phyloP scores from a whole-genome alignment of 2,797 vertebrate species.

The Holocentrus rufus region DNA sequence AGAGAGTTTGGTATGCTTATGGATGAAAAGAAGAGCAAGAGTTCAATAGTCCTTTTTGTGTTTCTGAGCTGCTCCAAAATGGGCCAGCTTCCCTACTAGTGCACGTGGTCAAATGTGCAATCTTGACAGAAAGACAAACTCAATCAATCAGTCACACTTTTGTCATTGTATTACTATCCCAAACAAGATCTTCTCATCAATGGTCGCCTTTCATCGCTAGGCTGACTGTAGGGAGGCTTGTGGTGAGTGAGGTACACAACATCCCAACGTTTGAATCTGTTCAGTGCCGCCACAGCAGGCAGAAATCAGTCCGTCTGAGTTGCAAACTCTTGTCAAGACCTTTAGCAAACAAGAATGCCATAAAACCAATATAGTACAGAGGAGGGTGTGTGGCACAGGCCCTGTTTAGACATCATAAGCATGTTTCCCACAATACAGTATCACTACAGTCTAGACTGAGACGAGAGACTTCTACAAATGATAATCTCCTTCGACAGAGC shows the following conservation, averaged over 20 bases:
- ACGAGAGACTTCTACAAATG: constrained; percentile 27
- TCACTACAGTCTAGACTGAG: constrained; percentile 69
- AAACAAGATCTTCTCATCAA: constrained; percentile 56
- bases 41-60: constrained; percentile 68
- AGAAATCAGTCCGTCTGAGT: constrained; percentile 47
- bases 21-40: constrained; percentile 68
- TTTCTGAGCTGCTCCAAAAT: constrained; percentile 56
- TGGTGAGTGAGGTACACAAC: constrained; percentile 56
- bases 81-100: constrained; percentile 41
- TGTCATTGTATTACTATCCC: constrained; percentile 23
- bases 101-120: constrained; percentile 56
- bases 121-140: constrained; percentile 64
- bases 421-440: constrained; percentile 62
- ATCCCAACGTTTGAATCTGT: constrained; percentile 50
- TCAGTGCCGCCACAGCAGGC: constrained; percentile 60
- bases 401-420: constrained; percentile 67
- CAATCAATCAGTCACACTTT: constrained; percentile 43
- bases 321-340: constrained; percentile 34
- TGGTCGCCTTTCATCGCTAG: constrained; percentile 39
- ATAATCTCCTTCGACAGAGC: constrained; percentile 58
- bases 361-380: constrained; percentile 58
- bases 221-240: constrained; percentile 26
- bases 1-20: constrained; percentile 70
- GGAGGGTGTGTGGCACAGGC: constrained; percentile 66
- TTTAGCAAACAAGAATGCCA: constrained; percentile 62